Base-by-base conservation (phyloP, 2,888 invertebrate genomes). In the Agrotis clavis region DNA sequence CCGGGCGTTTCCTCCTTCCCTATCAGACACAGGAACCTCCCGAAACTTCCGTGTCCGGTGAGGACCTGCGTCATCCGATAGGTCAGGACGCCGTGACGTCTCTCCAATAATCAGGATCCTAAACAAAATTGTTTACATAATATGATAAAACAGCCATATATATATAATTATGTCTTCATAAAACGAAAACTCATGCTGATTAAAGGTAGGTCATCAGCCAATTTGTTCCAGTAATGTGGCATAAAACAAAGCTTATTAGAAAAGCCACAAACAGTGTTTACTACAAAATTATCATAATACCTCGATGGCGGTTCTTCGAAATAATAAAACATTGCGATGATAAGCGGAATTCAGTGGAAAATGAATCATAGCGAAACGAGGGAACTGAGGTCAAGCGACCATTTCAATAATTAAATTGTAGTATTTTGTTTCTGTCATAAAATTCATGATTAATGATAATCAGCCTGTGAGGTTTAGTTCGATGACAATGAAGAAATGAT, bases 341-440 rank as follows among this genome's bases (percentile, higher is more conserved):
- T 84, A 85, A 87, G 69, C 67, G 50, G 66, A 71, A 67, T 89
- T 89, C 89, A 70, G 69, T 69, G 84, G 75, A 88, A 79, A 59
- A 30, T 89, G 87, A 88, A 71, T 88, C 89, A 88, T 79, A 48
- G 41, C 41, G 25, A n/a, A 45, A 6, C 56, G 69, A 80, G 82
- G 73, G 47, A 61, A 30, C 79, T 14, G 71, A 76, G 85, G 82
- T 83, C 83, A 80, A 60, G 71, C 63, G 54, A 64, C 57, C 48
- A 67, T 54, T 71, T 66, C 35, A 67, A 53, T 16, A 56, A 71
- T 71, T 53, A 68, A 68, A 51, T 63, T 54, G 47, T 19, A 47
- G 54, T 53, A 53, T 53, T 75, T 59, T 51, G 48, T 25, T 54
- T 41, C 18, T 30, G 47, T 14, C n/a, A 71, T 50, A 54, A 45